Base-by-base conservation (phyloP, 2,113 vertebrate genomes). In the Trinectes maculatus region DNA sequence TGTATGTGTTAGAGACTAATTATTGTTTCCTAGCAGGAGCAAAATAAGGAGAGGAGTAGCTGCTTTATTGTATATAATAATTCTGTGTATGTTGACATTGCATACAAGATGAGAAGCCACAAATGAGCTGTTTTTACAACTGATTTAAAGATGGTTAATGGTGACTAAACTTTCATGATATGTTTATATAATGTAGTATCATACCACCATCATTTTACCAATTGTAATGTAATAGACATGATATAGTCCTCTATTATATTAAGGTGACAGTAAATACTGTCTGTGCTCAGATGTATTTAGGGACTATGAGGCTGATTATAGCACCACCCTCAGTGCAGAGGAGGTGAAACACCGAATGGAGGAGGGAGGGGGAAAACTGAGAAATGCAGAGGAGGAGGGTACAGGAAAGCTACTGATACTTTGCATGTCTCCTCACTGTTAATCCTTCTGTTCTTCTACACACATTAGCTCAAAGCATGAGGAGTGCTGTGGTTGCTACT, bases 251-350 rank as follows among this genome's bases (percentile, higher is more conserved):
- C 2, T 26, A 16, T 22, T 37, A 54, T 77, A 39, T 58, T 12
- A 46, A 19, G 13, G 12, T 48, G 43, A 22, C 44, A 55, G 57
- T 66, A 72, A 74, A 79, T 51, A 7, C 1, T 77, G 49, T 73
- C 82, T 82, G 47, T 91, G 78, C 74, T 83, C 74, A 92, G 91
- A 91, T 70, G 64, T 75, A 58, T 92, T 88, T 79, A 91, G 79
- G 68, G 89, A 87, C 71, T 89, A 89, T 91, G 91, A 91, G 75
- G 77, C 79, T 33, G 89, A 89, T 79, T 90, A 84, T 90, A 91
- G 85, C 62, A 47, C 83, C 85, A 63, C 80, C 81, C 48, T 67
- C 21, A 84, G 81, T 19, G 71, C 72, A 58, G 89, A 86, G 61
- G 88, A 91, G 77, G 64, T 66, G 69, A 71, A 86, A 8, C 77